A percentile compares a stretch with the other conserved stretches of the same genome.
Conservation (phyloP, 2,113 vertebrate genomes). For the Herpetotheres cachinnans region DNA sequence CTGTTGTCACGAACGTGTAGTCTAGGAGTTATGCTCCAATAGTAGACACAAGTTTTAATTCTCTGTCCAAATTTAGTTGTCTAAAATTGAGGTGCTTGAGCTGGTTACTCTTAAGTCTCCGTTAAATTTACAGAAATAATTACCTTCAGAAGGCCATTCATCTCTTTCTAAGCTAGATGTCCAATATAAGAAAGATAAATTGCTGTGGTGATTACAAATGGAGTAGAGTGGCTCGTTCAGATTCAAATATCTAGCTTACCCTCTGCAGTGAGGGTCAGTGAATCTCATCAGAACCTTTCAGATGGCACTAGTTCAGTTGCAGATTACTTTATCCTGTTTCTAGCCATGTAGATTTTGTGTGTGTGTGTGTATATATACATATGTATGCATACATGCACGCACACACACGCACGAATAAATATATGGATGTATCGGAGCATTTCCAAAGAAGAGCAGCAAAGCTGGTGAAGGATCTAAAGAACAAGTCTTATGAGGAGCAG, state of each 20-base stretch:
- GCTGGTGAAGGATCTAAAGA: background rate
- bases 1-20: background rate
- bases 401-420: too few relatives aligned
- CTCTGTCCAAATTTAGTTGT: constrained; percentile 5
- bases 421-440: background rate
- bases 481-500: background rate
- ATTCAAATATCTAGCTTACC: background rate
- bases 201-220: background rate
- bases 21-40: background rate
- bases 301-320: background rate
- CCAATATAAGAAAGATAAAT: constrained; percentile 61
- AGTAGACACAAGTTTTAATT: constrained; percentile 7
- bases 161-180: constrained; percentile 37
- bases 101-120: constrained; percentile 36
- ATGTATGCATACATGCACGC: background rate
- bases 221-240: background rate
- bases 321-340: background rate
- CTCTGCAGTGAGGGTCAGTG: background rate
- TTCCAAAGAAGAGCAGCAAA: background rate
- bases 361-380: background rate
- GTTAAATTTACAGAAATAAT: constrained; percentile 57
- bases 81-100: constrained; percentile 23
- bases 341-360: background rate
- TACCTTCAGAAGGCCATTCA: constrained; percentile 31
- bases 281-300: background rate